Percentiles rank a stretch among this genome's conserved stretches.
phyloP scores from a whole-genome alignment of 64 coral and sea anemone species.

The Pocillopora damicornis region DNA sequence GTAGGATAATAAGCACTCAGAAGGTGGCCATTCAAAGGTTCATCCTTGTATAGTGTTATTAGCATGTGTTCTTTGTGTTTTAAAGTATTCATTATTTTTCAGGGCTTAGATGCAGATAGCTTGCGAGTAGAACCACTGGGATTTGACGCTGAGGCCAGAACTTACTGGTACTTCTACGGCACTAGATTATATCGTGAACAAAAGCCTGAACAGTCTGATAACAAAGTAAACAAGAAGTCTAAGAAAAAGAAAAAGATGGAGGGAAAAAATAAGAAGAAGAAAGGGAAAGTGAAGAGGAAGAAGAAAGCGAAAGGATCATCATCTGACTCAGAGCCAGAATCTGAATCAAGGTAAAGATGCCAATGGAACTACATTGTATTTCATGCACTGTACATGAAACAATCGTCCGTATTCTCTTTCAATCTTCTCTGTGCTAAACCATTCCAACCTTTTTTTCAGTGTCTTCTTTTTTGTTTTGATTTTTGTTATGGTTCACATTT shows the following conservation, averaged over 20 bases:
- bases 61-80: background rate
- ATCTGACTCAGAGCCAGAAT: slow-evolving; percentile 74
- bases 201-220: slow-evolving; percentile 44
- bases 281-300: slow-evolving; percentile 54
- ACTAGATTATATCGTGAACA: slow-evolving; percentile 89
- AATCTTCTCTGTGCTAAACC: background rate
- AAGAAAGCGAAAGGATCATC: slow-evolving; percentile 71
- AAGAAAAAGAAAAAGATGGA: slow-evolving; percentile 68
- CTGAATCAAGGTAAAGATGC: slow-evolving; percentile 63
- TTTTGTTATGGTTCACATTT: too few relatives aligned
- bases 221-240: slow-evolving; percentile 61
- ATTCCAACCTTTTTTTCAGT: background rate
- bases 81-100: background rate
- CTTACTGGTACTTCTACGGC: slow-evolving; percentile 96
- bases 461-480: background rate
- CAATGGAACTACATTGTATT: too few relatives aligned
- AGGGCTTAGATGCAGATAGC: slow-evolving; percentile 95
- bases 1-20: too few relatives aligned
- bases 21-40: too few relatives aligned
- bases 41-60: background rate
- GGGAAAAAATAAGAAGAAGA: slow-evolving; percentile 63
- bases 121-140: slow-evolving; percentile 91
- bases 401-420: too few relatives aligned
- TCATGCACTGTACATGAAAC: too few relatives aligned
- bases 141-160: slow-evolving; percentile 75